Evolutionary conservation across 2,888 invertebrate genomes (phyloP), one percentile per base, ranked within the genome.

Genomic region (Slavum lentiscoides): DNA sequence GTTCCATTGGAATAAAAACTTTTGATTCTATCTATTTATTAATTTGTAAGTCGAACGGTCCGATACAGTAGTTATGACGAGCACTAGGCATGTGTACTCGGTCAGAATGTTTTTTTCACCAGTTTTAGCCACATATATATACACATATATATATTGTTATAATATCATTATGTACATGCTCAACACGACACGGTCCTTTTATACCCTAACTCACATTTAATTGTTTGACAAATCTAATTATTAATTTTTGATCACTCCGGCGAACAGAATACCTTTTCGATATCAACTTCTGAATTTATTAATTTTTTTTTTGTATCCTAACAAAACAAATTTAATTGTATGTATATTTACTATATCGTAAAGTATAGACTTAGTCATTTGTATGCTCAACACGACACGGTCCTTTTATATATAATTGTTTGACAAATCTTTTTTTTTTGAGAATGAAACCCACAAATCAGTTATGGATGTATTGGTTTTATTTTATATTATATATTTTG

Each of bases 1-100:
- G 39, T 72, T 21, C 80, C 80, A 9, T 55, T 80, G 80, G 80
- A 80, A 72, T 80, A 80, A 72, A 70, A 72, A 70, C 55, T 72
- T 64, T 72, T 58, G 62, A 80, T 80, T 80, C 62, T 80, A 72
- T 80, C 80, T 80, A 80, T 80, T 80, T 80, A 80, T 80, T 80
- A 23, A 80, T 80, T 80, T 80, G 80, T 80, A 80, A 80, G 80
- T 80, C 37, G 62, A 55, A 55, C n/a, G 39, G 49, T 17, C 37
- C 21, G 58, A 58, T 43, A 58, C 59, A 66, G 55, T 74, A 74
- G 37, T 69, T 43, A 30, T 30, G 49, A 77, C 76, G 58, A 77
- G 49, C 49, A 49, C 49, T 15, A 49, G 68, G 61, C 30, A 17
- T 77, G 21, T 17, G 53, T 37, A 72, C 64, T 64, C 64, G 62